Conservation (phyloP, 2,888 invertebrate species). For the Pterostichus niger region DNA sequence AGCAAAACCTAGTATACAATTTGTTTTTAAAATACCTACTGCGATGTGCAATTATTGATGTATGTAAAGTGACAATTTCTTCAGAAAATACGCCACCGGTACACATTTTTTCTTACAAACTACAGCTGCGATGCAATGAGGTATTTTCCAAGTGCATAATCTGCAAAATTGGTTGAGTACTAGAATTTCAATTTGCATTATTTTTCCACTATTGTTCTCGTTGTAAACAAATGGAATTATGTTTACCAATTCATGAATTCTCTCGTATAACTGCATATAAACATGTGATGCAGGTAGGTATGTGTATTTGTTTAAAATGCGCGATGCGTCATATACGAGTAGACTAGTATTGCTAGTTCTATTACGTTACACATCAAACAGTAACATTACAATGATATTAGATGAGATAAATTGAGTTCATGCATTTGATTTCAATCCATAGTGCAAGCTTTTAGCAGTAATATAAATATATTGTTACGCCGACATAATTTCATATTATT, state of each 20-base stretch:
- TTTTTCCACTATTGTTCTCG: slow-evolving; percentile 40
- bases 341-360: not conserved
- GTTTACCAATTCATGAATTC: slow-evolving; percentile 37
- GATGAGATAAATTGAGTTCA: too few relatives aligned
- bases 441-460: too few relatives aligned
- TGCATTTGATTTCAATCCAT: too few relatives aligned
- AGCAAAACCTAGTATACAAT: not conserved
- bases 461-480: too few relatives aligned
- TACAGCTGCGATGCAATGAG: not conserved
- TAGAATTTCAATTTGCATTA: slow-evolving; percentile 48
- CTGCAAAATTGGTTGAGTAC: slow-evolving; percentile 35
- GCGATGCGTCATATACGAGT: not conserved
- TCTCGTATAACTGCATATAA: slow-evolving; percentile 10
- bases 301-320: slow-evolving; percentile 19
- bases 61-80: slow-evolving; percentile 17
- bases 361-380: too few relatives aligned
- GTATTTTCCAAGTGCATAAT: slow-evolving; percentile 45
- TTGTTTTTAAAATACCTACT: not conserved
- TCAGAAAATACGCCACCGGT: not conserved
- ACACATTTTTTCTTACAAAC: slow-evolving; percentile 18
- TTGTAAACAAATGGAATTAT: slow-evolving; percentile 38
- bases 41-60: slow-evolving; percentile 3
- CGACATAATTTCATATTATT: too few relatives aligned
- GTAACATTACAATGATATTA: too few relatives aligned
- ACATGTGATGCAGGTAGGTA: slow-evolving; percentile 8